A percentile compares a stretch with the other conserved stretches of the same genome.
These are phyloP conservation scores for Trissonchulus latispiculum DNA, from an alignment of 2,888 invertebrate genomes.

Conservation along the genomic window DNA sequence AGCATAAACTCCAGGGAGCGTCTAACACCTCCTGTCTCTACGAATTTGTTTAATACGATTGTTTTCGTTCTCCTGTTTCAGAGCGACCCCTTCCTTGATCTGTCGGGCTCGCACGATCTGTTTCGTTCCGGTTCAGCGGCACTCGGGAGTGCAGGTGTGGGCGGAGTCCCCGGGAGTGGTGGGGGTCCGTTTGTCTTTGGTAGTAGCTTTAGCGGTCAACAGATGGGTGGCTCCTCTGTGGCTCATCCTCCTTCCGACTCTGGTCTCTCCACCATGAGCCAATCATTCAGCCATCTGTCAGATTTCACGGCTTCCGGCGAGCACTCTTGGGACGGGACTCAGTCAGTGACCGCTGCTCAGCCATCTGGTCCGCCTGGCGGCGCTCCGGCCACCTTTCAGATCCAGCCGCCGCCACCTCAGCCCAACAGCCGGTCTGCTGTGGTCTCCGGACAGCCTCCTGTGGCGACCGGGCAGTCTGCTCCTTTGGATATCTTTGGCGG, in stretches of 20 bases:
- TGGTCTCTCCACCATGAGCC: neutral
- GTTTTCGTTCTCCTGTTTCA: neutral
- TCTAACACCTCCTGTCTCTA: too few relatives aligned
- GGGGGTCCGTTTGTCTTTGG: neutral
- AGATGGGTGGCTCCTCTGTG: neutral
- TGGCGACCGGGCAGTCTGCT: too few relatives aligned
- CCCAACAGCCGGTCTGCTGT: neutral
- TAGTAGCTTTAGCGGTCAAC: neutral
- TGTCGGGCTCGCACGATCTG: neutral
- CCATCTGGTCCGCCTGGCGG: neutral
- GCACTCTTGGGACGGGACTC: neutral
- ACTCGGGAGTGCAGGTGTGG: neutral
- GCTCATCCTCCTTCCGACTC: neutral
- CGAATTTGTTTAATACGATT: too few relatives aligned
- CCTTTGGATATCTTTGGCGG: neutral
- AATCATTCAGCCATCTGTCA: neutral
- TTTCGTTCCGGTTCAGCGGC: neutral
- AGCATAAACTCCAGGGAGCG: too few relatives aligned
- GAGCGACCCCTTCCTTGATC: neutral
- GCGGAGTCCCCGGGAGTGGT: neutral
- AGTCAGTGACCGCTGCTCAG: neutral
- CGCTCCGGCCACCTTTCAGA: neutral
- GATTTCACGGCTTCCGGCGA: neutral
- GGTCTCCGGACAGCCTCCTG: neutral
- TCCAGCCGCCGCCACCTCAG: neutral